These are phyloP conservation scores for Dione juno DNA, from an alignment of 2,888 invertebrate genomes.

Conservation along the genomic window DNA sequence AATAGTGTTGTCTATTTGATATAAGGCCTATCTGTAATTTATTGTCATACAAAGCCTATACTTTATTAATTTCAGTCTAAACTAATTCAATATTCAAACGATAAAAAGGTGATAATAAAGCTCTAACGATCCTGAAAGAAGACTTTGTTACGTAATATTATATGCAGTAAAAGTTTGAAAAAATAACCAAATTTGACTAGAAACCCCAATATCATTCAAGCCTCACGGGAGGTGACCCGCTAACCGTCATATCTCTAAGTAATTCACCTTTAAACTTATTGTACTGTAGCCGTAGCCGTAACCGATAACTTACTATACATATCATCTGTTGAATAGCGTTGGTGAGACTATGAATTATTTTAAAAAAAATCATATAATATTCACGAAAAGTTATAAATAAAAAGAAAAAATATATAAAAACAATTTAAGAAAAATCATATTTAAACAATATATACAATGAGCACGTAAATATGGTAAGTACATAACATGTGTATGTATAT, in stretches of 20 bases:
- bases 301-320: constrained; percentile 60
- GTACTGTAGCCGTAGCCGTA: constrained; percentile 61
- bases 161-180: background rate
- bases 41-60: too few species aligned
- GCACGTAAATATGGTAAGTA: too few species aligned
- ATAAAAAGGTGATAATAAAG: background rate
- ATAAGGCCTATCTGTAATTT: too few species aligned
- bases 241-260: constrained; percentile 70
- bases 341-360: background rate
- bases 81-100: too few species aligned
- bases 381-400: background rate
- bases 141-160: background rate
- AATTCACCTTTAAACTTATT: constrained; percentile 76
- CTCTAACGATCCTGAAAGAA: background rate
- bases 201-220: constrained; percentile 11
- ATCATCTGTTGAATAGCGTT: constrained; percentile 44
- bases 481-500: too few species aligned
- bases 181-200: background rate
- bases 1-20: constrained; percentile 51
- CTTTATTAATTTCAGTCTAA: too few species aligned
- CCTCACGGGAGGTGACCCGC: constrained; percentile 71
- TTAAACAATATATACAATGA: too few species aligned
- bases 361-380: background rate
- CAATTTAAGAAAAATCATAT: too few species aligned
- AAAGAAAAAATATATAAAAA: too few species aligned